Conservation (phyloP, 2,888 invertebrate genomes). For the Cremastinae sp. region DNA sequence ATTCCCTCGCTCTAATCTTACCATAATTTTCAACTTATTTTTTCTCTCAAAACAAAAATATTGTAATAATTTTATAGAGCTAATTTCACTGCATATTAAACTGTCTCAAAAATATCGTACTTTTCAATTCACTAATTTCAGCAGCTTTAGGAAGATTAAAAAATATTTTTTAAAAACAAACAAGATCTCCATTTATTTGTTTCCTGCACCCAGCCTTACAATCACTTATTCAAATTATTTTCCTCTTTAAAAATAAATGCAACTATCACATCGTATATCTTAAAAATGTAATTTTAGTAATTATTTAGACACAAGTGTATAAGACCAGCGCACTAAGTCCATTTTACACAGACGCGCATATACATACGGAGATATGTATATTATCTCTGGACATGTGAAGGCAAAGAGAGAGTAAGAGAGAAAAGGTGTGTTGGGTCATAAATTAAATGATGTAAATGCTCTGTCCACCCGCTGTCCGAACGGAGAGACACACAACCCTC, state of each 20-base stretch:
- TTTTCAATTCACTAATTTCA: too few species aligned
- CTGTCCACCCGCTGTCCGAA: conserved; percentile 77
- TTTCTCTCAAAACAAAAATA: neutral
- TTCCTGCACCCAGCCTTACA: too few species aligned
- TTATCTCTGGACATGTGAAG: neutral
- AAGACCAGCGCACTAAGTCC: neutral
- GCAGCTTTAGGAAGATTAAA: too few species aligned
- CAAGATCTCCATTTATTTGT: too few species aligned
- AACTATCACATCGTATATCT: too few species aligned
- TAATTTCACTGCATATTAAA: too few species aligned
- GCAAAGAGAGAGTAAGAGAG: conserved; percentile 5
- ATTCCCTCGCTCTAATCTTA: neutral
- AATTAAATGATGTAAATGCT: conserved; percentile 80
- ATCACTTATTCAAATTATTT: too few species aligned
- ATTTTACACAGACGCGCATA: conserved; percentile 16
- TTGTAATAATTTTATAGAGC: too few species aligned
- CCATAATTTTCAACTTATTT: neutral
- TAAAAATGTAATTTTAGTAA: too few species aligned
- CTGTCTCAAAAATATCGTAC: too few species aligned
- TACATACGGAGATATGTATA: neutral
- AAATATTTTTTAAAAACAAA: too few species aligned
- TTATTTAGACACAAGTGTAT: neutral
- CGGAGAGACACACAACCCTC: conserved; percentile 67
- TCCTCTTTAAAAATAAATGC: too few species aligned
- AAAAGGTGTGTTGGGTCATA: conserved; percentile 72